A percentile compares a stretch with the other conserved stretches of the same genome.
Evolutionary conservation across 2,888 invertebrate genomes (phyloP).

Genomic region (Homarus gammarus): DNA sequence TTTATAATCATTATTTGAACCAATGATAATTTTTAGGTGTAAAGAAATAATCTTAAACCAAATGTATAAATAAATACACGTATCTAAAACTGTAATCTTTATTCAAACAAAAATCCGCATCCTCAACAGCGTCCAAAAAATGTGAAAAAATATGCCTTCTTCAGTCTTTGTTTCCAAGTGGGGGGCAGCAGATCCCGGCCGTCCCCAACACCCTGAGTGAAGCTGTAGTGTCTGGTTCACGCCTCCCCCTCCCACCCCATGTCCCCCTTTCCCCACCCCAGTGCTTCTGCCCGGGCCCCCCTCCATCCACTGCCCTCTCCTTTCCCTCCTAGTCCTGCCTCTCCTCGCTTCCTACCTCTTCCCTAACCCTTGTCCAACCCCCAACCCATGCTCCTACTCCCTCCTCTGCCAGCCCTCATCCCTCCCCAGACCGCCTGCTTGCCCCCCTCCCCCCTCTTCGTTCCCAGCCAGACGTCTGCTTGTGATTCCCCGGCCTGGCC

Average conservation of each 20-base stretch:
- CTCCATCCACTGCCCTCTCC: neutral
- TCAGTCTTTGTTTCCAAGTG: conserved; percentile 8
- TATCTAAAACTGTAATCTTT: too few relatives aligned
- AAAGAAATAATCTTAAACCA: too few relatives aligned
- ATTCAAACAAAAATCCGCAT: too few relatives aligned
- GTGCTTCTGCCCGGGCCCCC: too few relatives aligned
- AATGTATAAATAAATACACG: too few relatives aligned
- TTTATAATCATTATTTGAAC: too few relatives aligned
- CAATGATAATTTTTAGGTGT: too few relatives aligned
- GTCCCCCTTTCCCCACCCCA: neutral
- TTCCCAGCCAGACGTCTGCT: neutral
- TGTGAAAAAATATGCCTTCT: too few relatives aligned
- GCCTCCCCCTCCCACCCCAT: neutral
- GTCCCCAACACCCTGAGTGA: neutral
- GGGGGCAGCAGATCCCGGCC: neutral
- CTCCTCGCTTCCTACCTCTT: neutral
- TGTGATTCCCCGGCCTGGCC: neutral
- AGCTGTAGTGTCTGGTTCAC: conserved; percentile 6
- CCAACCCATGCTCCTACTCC: neutral
- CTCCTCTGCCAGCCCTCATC: neutral
- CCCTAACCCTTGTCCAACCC: neutral
- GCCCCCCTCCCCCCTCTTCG: neutral
- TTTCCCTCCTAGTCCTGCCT: neutral
- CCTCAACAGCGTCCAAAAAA: too few relatives aligned
- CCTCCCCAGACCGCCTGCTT: neutral